Evolutionary conservation across 2,113 vertebrate species (phyloP), one percentile per base, ranked within the genome.

Genomic region (Varanus salvator): DNA sequence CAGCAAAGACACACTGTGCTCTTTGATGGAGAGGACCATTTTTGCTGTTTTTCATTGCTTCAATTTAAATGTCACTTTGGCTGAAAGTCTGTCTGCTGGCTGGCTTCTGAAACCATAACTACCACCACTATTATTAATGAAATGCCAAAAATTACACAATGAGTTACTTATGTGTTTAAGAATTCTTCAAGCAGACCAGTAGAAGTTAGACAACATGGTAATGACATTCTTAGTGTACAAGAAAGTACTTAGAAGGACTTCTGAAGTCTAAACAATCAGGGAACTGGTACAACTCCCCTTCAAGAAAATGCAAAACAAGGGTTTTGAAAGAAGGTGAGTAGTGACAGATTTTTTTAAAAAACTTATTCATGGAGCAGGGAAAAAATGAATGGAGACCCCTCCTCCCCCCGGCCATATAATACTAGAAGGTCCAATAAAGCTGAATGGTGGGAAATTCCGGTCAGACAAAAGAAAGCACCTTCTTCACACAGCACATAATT

Each of bases 31-130:
- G 1, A 90, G 29, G 2, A 91, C 50, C 91, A 1, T 72, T 84
- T 84, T 34, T 23, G 0, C 81, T 91, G 75, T 74, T 84, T 14
- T 71, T 84, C 34, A 54, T 88, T 93, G 90, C 89, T 87, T 27
- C 54, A 90, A 86, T 29, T 83, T 74, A 92, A 77, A 88, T 5
- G 6, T 11, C 71, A 54, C 52, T 85, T 72, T n/a, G 80, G 72
- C 27, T 64, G 74, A 4, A 84, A 92, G 57, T 1, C 82, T 1
- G 27, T 88, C 78, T 93, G 3, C 25, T 91, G 87, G 89, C 48
- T 77, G 12, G 8, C 50, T 86, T 92, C 88, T 0, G 84, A 88
- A 94, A 91, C 0, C 0, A 90, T 6, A 2, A 86, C 54, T 80
- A n/a, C 77, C 78, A 86, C 82, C 64, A 80, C 50, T 85, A 54